These are phyloP conservation scores for Trachymyrmex septentrionalis DNA, from an alignment of 1,140 invertebrate species.

Conservation along the genomic window DNA sequence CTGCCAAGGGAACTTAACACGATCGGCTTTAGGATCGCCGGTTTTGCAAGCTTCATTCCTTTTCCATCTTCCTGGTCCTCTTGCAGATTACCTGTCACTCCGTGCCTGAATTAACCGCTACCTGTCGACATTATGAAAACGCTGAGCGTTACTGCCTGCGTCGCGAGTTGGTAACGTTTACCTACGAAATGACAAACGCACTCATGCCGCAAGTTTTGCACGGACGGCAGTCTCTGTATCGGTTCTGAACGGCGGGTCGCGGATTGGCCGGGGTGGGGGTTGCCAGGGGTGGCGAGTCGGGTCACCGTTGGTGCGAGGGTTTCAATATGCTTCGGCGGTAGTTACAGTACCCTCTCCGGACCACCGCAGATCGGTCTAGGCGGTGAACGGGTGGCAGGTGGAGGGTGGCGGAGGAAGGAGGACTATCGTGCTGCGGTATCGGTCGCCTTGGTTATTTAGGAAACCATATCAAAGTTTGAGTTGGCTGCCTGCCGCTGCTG, in stretches of 20 bases:
- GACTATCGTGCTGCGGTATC: constrained; percentile 81
- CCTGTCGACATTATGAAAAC: constrained; percentile 46
- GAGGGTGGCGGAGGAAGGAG: constrained; percentile 67
- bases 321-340: constrained; percentile 85
- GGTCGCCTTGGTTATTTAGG: constrained; percentile 85
- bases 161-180: constrained; percentile 67
- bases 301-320: constrained; percentile 77
- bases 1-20: neutral
- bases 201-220: constrained; percentile 78
- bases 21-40: neutral
- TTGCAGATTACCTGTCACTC: constrained; percentile 81
- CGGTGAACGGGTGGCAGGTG: constrained; percentile 29
- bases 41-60: constrained; percentile 1
- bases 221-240: constrained; percentile 71
- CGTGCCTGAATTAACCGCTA: constrained; percentile 65
- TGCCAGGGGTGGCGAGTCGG: constrained; percentile 56
- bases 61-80: constrained; percentile 24
- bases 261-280: constrained; percentile 59
- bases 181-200: constrained; percentile 83
- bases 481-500: constrained; percentile 80
- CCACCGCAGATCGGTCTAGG: constrained; percentile 74
- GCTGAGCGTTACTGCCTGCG: constrained; percentile 64
- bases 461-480: constrained; percentile 86
- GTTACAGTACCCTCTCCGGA: constrained; percentile 82
- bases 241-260: constrained; percentile 71